Percentiles rank a stretch among this genome's conserved stretches.
phyloP scores from a whole-genome alignment of 2,113 vertebrate genomes.

The Tympanuchus pallidicinctus region DNA sequence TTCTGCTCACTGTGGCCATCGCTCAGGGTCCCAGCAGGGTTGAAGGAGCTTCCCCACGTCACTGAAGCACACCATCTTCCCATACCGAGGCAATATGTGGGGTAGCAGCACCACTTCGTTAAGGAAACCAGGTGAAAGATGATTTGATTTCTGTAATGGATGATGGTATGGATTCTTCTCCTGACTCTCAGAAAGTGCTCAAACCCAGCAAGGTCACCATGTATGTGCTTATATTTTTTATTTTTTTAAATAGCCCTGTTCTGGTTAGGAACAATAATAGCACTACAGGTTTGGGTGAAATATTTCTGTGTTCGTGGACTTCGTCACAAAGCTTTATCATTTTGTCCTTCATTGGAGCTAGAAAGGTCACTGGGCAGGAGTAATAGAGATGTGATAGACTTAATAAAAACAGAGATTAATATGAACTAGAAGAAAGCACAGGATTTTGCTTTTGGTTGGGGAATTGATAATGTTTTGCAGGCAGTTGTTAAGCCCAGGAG shows the following conservation, averaged over 20 bases:
- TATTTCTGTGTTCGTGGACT: constrained; percentile 78
- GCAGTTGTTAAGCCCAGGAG: not conserved
- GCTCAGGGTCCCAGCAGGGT: not conserved
- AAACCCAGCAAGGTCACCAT: constrained; percentile 76
- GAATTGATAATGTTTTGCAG: not conserved
- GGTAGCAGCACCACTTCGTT: not conserved
- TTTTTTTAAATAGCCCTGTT: constrained; percentile 65
- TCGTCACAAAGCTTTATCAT: constrained; percentile 87
- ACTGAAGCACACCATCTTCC: not conserved
- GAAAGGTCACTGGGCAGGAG: constrained; percentile 83
- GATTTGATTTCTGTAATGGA: constrained; percentile 35
- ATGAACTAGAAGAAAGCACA: constrained; percentile 27
- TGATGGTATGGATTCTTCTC: not conserved
- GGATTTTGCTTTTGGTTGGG: constrained; percentile 12
- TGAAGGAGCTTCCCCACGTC: not conserved
- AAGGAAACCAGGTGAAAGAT: constrained; percentile 5
- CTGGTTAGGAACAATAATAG: constrained; percentile 68
- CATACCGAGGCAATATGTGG: accelerated
- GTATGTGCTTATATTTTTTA: constrained; percentile 59
- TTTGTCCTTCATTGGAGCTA: constrained; percentile 81
- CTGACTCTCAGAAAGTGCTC: constrained; percentile 18
- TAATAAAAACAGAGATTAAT: constrained; percentile 77
- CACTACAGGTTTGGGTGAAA: constrained; percentile 77
- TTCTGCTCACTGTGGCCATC: not conserved
- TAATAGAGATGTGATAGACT: constrained; percentile 81